phyloP scores from a whole-genome alignment of 2,113 vertebrate genomes.

The Apaloderma vittatum region DNA sequence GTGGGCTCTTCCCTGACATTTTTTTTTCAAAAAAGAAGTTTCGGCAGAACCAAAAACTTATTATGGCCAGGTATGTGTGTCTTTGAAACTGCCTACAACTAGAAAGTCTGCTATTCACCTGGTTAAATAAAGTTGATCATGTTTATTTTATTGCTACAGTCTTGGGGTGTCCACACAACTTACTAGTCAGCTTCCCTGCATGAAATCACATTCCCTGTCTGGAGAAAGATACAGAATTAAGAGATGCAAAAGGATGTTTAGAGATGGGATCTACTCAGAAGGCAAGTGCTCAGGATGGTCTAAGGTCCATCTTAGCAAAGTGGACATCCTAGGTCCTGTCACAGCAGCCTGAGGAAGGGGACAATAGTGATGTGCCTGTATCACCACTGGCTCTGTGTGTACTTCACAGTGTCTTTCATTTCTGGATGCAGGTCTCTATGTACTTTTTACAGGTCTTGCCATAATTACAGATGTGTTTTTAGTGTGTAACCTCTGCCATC shows the following conservation, averaged over 20 bases:
- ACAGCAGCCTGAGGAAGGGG: neutral
- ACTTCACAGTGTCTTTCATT: neutral
- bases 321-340: neutral
- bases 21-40: neutral
- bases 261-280: neutral
- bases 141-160: neutral
- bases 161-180: neutral
- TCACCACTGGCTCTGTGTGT: neutral
- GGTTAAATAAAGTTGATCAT: neutral
- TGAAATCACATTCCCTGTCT: neutral
- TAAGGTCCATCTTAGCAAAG: neutral
- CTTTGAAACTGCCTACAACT: neutral
- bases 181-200: neutral
- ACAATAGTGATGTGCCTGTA: neutral
- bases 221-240: neutral
- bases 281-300: neutral
- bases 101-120: neutral
- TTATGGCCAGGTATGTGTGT: neutral
- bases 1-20: neutral
- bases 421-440: neutral
- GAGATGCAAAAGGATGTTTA: neutral
- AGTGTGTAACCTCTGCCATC: neutral
- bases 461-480: neutral
- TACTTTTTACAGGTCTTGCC: neutral
- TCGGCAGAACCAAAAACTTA: neutral